A percentile compares a stretch with the other conserved stretches of the same genome.
These are phyloP conservation scores for Propithecus perrieri DNA, from an alignment of 2,797 vertebrate genomes.

Conservation along the genomic window DNA sequence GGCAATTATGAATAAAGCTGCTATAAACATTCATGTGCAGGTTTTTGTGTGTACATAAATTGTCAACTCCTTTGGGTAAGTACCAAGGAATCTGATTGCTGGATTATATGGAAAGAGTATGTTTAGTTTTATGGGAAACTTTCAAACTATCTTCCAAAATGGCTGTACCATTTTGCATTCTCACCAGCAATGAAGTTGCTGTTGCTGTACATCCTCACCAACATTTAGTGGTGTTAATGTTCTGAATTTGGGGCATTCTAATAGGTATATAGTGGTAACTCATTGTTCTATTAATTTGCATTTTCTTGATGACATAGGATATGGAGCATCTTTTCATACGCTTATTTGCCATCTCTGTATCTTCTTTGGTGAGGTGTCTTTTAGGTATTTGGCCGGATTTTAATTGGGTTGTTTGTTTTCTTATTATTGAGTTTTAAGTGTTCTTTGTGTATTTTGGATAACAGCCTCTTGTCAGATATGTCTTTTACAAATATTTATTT, in stretches of 20 bases:
- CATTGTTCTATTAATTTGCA: no score
- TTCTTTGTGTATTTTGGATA: not conserved
- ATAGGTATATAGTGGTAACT: not conserved
- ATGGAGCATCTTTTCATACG: not conserved
- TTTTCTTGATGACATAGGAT: not conserved
- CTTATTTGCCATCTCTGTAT: not conserved
- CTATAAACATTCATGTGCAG: not conserved
- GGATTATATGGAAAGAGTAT: not conserved
- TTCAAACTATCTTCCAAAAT: not conserved
- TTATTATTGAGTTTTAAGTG: not conserved
- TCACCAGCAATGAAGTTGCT: not conserved
- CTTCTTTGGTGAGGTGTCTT: not conserved
- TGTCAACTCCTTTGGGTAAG: not conserved
- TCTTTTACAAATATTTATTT: not conserved
- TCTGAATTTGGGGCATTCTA: no score
- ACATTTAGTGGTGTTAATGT: not conserved
- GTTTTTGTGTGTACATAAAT: not conserved
- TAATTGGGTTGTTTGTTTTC: not conserved
- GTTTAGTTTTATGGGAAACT: not conserved
- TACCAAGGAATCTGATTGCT: not conserved
- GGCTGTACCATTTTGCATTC: not conserved
- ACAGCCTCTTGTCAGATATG: not conserved
- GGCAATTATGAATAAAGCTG: not conserved
- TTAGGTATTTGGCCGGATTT: not conserved
- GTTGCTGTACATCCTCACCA: not conserved